Percentiles rank a stretch among this genome's conserved stretches.
Evolutionary conservation across 2,113 vertebrate species (phyloP).

Genomic region (Syngnathus floridae): DNA sequence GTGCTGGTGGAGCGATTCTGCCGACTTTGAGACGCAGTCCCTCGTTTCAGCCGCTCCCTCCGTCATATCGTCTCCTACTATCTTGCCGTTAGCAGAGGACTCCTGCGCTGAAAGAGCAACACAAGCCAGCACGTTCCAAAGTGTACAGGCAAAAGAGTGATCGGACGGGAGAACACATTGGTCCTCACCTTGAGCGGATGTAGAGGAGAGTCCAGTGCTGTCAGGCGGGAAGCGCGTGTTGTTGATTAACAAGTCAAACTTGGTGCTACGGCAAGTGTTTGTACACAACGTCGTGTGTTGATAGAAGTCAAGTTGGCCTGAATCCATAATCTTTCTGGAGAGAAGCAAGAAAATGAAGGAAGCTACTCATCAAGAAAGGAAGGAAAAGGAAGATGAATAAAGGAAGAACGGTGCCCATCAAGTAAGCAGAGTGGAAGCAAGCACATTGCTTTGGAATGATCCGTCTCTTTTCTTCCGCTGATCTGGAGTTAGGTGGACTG

Average conservation of each 20-base stretch:
- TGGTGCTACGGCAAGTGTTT: conserved; percentile 97
- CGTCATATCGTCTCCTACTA: not conserved
- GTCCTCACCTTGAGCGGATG: conserved; percentile 78
- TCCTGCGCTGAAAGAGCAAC: not conserved
- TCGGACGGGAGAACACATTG: not conserved
- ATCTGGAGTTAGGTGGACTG: too few relatives aligned
- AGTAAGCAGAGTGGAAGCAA: too few relatives aligned
- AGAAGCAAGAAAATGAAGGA: conserved; percentile 1
- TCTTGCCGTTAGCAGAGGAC: not conserved
- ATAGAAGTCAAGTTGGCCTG: conserved; percentile 95
- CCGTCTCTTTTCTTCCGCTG: too few relatives aligned
- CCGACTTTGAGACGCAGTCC: not conserved
- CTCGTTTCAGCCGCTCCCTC: not conserved
- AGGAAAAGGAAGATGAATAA: too few relatives aligned
- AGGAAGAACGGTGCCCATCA: not conserved
- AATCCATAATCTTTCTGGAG: conserved; percentile 97
- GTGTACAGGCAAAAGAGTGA: too few relatives aligned
- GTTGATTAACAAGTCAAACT: conserved; percentile 96
- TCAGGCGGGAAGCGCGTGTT: conserved; percentile 90
- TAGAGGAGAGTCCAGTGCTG: conserved; percentile 78
- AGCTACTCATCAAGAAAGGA: not conserved
- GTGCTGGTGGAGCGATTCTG: not conserved
- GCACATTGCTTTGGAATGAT: not conserved
- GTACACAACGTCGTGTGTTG: conserved; percentile 94
- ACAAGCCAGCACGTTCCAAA: not conserved